phyloP scores from a whole-genome alignment of 2,888 invertebrate genomes.

The Ditylenchus weischeri region DNA sequence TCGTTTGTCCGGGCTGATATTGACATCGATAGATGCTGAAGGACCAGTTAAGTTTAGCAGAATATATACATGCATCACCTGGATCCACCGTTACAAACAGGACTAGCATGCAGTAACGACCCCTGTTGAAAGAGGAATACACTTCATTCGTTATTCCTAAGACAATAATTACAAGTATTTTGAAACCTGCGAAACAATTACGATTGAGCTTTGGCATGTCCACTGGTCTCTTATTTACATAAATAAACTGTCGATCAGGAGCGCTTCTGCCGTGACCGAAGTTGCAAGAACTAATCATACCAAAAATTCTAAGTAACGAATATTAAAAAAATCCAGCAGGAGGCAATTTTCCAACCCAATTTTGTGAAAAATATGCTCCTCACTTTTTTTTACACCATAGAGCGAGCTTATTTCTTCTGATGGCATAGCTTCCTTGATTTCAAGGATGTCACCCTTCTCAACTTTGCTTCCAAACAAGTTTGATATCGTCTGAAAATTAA shows the following conservation, averaged over 20 bases:
- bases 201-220: constrained; percentile 79
- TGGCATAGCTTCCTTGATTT: constrained; percentile 38
- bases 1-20: constrained; percentile 94
- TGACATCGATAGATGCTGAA: constrained; percentile 72
- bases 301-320: constrained; percentile 69
- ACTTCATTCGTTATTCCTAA: constrained; percentile 75
- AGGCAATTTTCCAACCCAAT: constrained; percentile 25
- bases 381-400: constrained; percentile 51
- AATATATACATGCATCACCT: constrained; percentile 58
- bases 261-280: constrained; percentile 81
- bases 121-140: constrained; percentile 81
- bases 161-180: too few relatives aligned
- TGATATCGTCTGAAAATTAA: constrained; percentile 2
- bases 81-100: constrained; percentile 73
- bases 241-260: constrained; percentile 87
- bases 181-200: too few relatives aligned
- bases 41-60: neutral
- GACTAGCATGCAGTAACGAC: constrained; percentile 79
- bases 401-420: constrained; percentile 57
- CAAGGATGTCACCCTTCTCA: constrained; percentile 37
- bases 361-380: constrained; percentile 24
- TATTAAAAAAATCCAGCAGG: neutral
- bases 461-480: constrained; percentile 30
- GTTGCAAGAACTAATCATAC: constrained; percentile 79
- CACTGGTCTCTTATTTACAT: constrained; percentile 87